Base-by-base conservation (phyloP, 37 sponge, comb jelly and placozoan species). In the Crambe crambe region DNA sequence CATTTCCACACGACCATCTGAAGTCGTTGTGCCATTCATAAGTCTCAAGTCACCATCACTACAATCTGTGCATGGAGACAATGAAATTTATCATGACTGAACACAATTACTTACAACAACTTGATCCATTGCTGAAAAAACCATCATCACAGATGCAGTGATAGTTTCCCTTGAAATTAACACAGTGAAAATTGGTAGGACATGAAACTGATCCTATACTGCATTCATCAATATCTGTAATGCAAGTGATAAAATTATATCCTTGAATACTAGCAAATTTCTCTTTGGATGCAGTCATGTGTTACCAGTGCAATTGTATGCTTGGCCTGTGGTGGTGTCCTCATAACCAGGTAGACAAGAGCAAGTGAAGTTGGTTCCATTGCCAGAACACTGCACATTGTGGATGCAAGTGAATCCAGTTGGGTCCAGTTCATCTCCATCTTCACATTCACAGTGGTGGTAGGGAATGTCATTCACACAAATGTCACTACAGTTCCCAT, bases 401-500 rank as follows among this genome's bases (percentile, higher is more conserved):
- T 20, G 37, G 35, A 37, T 66, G 68, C 79, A 78, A 27, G 79
- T 43, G 21, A 12, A 27, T 23, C 30, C 32, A 42, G 64, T 57
- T 20, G 61, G 61, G 25, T 81, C 72, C 37, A 82, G 67, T 23
- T n/a, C 12, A 64, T 47, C 60, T 47, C 83, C 83, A 43, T 3
- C 54, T 31, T 26, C 30, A 56, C 84, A 83, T 35, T 36, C 21
- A 56, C 84, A 83, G 42, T 30, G 29, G 58, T 56, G 74, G 41
- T 47, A 36, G 25, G 75, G 75, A 51, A 75, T 38, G 39, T 74
- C 74, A 68, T 83, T 83, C 37, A 39, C 65, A 68, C 84, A 83
- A 4, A 22, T 35, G 12, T 75, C 54, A 63, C 42, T 42, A 32
- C 74, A 73, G 39, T 64, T 42, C 18, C 72, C 74, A 47, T 47